A percentile compares a stretch with the other conserved stretches of the same genome.
These are phyloP conservation scores for Julus scanicus DNA, from an alignment of 2,888 invertebrate genomes.

Conservation along the genomic window DNA sequence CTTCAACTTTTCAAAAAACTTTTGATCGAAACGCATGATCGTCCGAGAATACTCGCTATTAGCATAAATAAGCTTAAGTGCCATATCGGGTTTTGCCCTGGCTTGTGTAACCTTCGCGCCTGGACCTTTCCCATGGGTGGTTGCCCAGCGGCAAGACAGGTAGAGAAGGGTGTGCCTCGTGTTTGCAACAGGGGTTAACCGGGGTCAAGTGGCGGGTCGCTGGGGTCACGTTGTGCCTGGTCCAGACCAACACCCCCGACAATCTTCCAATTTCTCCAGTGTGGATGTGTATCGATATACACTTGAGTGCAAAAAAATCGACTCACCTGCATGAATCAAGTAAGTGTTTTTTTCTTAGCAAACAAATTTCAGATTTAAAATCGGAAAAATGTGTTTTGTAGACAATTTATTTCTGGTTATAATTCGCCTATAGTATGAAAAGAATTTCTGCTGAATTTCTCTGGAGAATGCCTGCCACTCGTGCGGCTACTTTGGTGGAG, in stretches of 20 bases:
- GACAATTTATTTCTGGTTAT: too few species aligned
- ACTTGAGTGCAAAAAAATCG: too few species aligned
- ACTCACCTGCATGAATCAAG: too few species aligned
- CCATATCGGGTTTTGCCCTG: conserved; percentile 39
- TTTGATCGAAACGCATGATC: conserved; percentile 26
- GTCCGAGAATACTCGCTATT: conserved; percentile 39
- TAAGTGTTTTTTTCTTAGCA: too few species aligned
- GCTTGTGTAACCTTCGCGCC: conserved; percentile 50
- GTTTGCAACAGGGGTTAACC: neutral
- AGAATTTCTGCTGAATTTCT: too few species aligned
- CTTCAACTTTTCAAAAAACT: conserved; percentile 38
- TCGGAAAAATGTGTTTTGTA: too few species aligned
- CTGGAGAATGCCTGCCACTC: too few species aligned
- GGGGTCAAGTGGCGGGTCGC: conserved; percentile 41
- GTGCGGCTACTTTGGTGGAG: too few species aligned
- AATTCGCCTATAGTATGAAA: too few species aligned
- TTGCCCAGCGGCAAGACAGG: conserved; percentile 15
- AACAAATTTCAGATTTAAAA: too few species aligned
- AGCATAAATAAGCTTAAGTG: conserved; percentile 42
- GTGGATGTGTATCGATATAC: too few species aligned
- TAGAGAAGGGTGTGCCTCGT: conserved; percentile 31
- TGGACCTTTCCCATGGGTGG: conserved; percentile 47
- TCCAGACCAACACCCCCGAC: neutral
- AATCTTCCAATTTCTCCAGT: too few species aligned
- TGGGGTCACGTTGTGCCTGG: conserved; percentile 21